A percentile compares a stretch with the other conserved stretches of the same genome.
Conservation (phyloP, 2,797 vertebrate genomes). For the Molossus alvarezi region DNA sequence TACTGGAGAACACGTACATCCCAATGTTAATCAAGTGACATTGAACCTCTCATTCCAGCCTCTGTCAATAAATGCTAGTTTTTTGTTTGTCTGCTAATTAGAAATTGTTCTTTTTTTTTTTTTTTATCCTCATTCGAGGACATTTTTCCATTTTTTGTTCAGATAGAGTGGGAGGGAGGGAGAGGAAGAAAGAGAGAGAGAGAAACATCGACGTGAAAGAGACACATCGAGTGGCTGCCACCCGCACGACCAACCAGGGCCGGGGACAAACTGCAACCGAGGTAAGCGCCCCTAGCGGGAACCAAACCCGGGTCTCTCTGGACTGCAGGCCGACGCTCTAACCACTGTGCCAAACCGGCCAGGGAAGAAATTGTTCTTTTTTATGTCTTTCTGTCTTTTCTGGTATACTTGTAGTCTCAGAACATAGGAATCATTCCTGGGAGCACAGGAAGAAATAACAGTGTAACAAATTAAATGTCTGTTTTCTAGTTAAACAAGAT, state of each 20-base stretch:
- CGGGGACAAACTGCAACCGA: too few species aligned
- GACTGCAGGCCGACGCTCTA: too few species aligned
- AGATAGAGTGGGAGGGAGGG: too few species aligned
- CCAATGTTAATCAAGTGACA: background rate
- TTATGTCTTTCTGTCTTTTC: background rate
- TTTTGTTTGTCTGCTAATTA: background rate
- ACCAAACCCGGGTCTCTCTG: too few species aligned
- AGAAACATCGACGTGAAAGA: too few species aligned
- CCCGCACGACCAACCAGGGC: too few species aligned
- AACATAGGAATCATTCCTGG: background rate
- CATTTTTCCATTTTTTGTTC: too few species aligned
- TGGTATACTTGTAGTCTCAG: background rate
- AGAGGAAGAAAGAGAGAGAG: too few species aligned
- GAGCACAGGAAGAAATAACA: background rate
- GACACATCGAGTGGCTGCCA: too few species aligned
- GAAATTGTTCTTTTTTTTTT: slow-evolving; percentile 26
- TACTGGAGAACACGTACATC: background rate
- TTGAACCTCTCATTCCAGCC: background rate
- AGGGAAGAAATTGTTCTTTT: background rate
- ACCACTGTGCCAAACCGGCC: too few species aligned
- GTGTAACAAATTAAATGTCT: background rate
- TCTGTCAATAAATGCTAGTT: background rate
- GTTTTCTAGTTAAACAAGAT: background rate
- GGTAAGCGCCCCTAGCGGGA: too few species aligned
- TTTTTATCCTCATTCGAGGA: background rate